phyloP scores from a whole-genome alignment of 2,888 invertebrate species.

The Crematogaster levior region DNA sequence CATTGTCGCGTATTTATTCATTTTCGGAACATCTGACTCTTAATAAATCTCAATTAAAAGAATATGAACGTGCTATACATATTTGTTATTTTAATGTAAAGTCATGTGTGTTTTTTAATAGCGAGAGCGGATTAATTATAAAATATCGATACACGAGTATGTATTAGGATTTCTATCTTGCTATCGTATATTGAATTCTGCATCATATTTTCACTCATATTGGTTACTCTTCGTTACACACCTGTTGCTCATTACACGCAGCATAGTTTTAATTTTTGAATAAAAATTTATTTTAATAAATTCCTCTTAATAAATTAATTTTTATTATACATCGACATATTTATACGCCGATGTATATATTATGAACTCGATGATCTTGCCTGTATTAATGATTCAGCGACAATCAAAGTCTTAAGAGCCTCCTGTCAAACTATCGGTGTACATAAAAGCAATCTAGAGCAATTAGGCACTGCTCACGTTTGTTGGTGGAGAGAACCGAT shows the following conservation, averaged over 20 bases:
- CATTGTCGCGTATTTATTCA: slow-evolving; percentile 1
- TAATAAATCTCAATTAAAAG: slow-evolving; percentile 3
- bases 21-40: background rate
- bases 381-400: slow-evolving; percentile 1
- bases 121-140: slow-evolving; percentile 20
- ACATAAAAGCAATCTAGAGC: slow-evolving; percentile 3
- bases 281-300: background rate
- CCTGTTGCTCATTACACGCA: slow-evolving; percentile 44
- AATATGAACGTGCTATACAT: background rate
- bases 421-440: background rate
- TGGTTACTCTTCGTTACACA: background rate
- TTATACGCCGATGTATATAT: background rate
- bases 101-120: background rate
- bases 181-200: background rate
- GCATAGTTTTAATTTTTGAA: slow-evolving; percentile 7
- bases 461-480: slow-evolving; percentile 20
- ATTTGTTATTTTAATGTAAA: slow-evolving; percentile 4
- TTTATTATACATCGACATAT: background rate
- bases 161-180: background rate
- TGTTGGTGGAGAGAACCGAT: slow-evolving; percentile 42
- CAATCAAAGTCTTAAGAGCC: background rate
- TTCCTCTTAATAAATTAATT: background rate
- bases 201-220: slow-evolving; percentile 13
- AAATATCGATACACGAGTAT: background rate
- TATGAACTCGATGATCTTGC: background rate